Evolutionary conservation across 2,797 vertebrate species (phyloP).

Genomic region (Echeneis naucrates): DNA sequence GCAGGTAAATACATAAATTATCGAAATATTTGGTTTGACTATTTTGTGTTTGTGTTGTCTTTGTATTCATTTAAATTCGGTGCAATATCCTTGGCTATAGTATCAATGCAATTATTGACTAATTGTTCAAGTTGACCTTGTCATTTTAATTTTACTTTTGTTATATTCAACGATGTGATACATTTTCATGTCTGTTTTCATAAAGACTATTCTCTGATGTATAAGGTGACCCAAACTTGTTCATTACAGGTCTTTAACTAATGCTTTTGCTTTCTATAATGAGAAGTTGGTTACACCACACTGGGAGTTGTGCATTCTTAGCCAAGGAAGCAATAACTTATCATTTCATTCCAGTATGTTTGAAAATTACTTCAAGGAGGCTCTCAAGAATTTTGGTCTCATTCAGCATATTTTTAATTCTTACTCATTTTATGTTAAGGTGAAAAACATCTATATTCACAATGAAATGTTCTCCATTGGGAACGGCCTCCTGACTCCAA

Average conservation of each 20-base stretch:
- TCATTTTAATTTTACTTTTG: background rate
- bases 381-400: background rate
- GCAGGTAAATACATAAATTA: conserved; percentile 84
- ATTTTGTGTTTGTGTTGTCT: background rate
- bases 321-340: background rate
- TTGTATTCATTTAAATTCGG: background rate
- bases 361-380: background rate
- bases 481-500: conserved; percentile 96
- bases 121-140: background rate
- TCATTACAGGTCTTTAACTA: background rate
- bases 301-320: background rate
- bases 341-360: no score
- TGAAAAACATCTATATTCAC: conserved; percentile 96
- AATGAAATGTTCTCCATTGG: conserved; percentile 95
- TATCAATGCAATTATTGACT: background rate
- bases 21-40: background rate
- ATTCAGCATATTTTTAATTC: background rate
- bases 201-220: background rate
- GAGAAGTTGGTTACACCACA: background rate
- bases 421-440: conserved; percentile 75
- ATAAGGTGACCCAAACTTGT: background rate
- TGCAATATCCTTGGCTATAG: background rate
- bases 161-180: background rate
- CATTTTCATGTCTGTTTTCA: background rate
- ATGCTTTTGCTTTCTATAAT: background rate